A percentile compares a stretch with the other conserved stretches of the same genome.
These are phyloP conservation scores for Lates calcarifer DNA, from an alignment of 2,113 vertebrate genomes.

Conservation along the genomic window DNA sequence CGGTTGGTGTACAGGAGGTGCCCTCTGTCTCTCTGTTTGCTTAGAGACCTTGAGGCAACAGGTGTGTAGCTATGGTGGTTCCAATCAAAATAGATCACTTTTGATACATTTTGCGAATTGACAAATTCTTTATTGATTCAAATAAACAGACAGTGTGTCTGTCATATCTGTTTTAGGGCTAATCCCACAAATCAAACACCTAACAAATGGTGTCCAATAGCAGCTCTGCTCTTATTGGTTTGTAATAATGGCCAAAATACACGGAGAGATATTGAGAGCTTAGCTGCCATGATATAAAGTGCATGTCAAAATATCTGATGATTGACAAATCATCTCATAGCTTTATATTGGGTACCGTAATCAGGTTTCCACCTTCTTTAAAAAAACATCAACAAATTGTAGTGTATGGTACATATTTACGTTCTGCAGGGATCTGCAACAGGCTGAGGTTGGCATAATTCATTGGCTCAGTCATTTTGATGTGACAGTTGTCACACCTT, in stretches of 20 bases:
- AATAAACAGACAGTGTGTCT: too few species aligned
- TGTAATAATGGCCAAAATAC: too few species aligned
- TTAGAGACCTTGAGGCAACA: conserved; percentile 13
- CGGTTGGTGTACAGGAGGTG: conserved; percentile 5
- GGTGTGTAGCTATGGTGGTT: conserved; percentile 3
- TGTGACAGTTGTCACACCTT: conserved; percentile 38
- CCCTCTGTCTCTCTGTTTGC: background rate
- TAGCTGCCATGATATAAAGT: too few species aligned
- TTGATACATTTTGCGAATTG: too few species aligned
- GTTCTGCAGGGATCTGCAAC: background rate
- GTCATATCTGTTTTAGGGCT: too few species aligned
- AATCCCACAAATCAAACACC: too few species aligned
- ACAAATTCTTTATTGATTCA: too few species aligned
- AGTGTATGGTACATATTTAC: conserved; percentile 8
- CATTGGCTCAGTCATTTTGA: conserved; percentile 30
- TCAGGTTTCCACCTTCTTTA: too few species aligned
- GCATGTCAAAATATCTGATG: background rate
- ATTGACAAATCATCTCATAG: background rate
- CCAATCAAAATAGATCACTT: background rate
- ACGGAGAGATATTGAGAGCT: too few species aligned
- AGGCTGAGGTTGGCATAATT: conserved; percentile 20
- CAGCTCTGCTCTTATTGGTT: too few species aligned
- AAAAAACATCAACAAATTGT: too few species aligned
- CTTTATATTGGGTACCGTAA: background rate
- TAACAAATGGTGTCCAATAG: too few species aligned